Evolutionary conservation across 2,888 invertebrate genomes (phyloP).

Genomic region (Campoplex nolae): DNA sequence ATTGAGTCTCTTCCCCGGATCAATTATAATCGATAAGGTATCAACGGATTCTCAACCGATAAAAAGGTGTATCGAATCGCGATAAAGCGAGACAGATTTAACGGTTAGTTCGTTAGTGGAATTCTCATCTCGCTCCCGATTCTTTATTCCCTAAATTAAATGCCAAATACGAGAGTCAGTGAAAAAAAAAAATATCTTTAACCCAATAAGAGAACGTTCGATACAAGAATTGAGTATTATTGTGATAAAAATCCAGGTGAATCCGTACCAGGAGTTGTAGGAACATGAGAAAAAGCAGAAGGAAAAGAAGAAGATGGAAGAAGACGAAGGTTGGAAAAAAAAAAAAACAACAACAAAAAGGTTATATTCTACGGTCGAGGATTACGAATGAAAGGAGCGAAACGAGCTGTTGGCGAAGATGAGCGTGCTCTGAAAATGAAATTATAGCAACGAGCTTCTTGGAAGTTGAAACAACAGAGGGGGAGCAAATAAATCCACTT

Average conservation of each 20-base stretch:
- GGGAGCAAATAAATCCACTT: slow-evolving; percentile 67
- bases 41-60: not conserved
- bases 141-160: not conserved
- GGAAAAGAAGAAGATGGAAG: not conserved
- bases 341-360: not conserved
- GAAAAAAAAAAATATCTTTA: not conserved
- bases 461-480: slow-evolving; percentile 58
- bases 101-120: not conserved
- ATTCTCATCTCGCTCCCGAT: not conserved
- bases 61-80: not conserved
- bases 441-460: slow-evolving; percentile 57
- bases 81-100: not conserved
- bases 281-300: not conserved
- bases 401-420: slow-evolving; percentile 13
- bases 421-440: slow-evolving; percentile 46
- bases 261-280: not conserved
- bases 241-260: slow-evolving; percentile 7
- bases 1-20: not conserved
- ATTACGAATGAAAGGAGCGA: slow-evolving; percentile 8
- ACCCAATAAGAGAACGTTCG: not conserved
- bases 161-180: not conserved
- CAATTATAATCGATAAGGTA: not conserved
- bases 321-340: not conserved
- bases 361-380: not conserved
- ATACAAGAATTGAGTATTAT: not conserved